These are phyloP conservation scores for Ancistrus triradiatus DNA, from an alignment of 2,113 vertebrate species.

Conservation along the genomic window DNA sequence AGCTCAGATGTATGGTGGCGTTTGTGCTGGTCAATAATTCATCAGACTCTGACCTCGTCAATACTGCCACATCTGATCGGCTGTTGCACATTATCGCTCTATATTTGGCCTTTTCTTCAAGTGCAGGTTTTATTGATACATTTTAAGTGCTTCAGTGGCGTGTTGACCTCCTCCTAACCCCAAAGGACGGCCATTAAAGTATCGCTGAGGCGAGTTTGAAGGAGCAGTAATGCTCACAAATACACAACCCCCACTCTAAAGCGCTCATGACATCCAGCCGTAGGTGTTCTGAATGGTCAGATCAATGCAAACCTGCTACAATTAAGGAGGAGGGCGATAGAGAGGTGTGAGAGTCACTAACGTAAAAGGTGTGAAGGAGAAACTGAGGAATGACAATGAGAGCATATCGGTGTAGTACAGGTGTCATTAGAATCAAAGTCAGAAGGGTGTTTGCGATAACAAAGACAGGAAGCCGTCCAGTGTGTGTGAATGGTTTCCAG, in stretches of 20 bases:
- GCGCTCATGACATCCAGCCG: not conserved
- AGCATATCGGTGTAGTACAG: not conserved
- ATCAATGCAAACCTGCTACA: no score
- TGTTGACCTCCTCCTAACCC: constrained; percentile 9
- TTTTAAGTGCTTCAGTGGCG: constrained; percentile 11
- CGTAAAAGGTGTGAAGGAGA: not conserved
- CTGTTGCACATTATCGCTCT: constrained; percentile 4
- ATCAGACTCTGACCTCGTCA: not conserved
- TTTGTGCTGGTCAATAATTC: not conserved
- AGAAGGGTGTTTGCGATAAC: no score
- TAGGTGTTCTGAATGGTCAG: no score
- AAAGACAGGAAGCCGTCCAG: constrained; percentile 21
- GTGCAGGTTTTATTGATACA: constrained; percentile 4
- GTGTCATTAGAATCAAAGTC: constrained; percentile 6
- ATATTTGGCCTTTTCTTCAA: not conserved
- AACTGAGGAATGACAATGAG: no score
- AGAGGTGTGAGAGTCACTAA: not conserved
- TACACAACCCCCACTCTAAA: no score
- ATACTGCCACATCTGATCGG: not conserved
- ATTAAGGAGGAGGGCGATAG: not conserved
- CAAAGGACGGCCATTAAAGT: not conserved
- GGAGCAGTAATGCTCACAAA: no score
- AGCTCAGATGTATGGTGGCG: not conserved
- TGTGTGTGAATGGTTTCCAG: constrained; percentile 6
- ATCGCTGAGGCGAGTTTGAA: no score